Base-by-base conservation (phyloP, 2,888 invertebrate genomes). In the Myopa tessellatipennis region DNA sequence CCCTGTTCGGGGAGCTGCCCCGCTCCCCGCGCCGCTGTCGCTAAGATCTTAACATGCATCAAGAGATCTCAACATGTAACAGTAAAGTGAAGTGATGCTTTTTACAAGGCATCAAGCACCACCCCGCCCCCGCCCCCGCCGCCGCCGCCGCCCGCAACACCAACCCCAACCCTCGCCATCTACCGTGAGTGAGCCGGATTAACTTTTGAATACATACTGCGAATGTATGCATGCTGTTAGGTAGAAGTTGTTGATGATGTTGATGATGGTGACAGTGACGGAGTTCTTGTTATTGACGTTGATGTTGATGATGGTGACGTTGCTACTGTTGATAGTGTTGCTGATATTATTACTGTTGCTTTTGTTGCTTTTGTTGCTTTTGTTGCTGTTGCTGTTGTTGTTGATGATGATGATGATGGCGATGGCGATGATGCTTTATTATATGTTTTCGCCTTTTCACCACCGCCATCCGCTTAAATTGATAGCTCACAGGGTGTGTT, bases 241-340 rank as follows among this genome's bases (percentile, higher is more conserved):
- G 72, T 71, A 16, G 77, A 55, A 18, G 71, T 65, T 45, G 61
- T 61, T 14, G 76, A 60, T 67, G 77, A n/a, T 10, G 45, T 45
- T 5, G 67, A 50, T 45, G 69, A 45, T 74, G 74, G 12, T 74
- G 69, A 67, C 55, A 68, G 38, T 76, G 70, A n/a, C n/a, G 26
- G 26, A 26, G 26, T 26, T 26, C 26, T 26, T 26, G 26, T 26
- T 26, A 26, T 26, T 26, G 26, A 26, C 26, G 26, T 26, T 2
- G 26, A 26, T 26, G 26, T 26, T 26, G 26, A 26, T 26, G 26
- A 26, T 26, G 26, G 26, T 26, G 26, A 26, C 26, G 26, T 58
- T 71, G 72, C 58, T 73, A 5, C 26, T 26, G 26, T 26, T 26
- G 26, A 26, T 26, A 26, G 26, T 26, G 26, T 26, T 26, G 2